Evolutionary conservation across 1,140 invertebrate species (phyloP).

Genomic region (Apis mellifera): DNA sequence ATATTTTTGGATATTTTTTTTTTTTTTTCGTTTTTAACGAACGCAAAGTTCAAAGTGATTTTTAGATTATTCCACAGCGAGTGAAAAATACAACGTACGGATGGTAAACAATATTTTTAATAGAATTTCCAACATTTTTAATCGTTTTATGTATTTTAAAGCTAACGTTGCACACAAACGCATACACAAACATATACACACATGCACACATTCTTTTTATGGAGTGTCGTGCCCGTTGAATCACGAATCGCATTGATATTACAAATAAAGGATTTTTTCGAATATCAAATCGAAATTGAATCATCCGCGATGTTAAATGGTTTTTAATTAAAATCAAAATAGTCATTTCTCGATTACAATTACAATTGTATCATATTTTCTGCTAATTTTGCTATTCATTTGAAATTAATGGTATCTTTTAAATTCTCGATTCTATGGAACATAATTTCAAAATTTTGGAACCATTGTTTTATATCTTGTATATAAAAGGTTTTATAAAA

Average conservation of each 20-base stretch:
- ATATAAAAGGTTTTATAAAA: no score
- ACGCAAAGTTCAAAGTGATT: background rate
- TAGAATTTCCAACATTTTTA: background rate
- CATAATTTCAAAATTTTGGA: no score
- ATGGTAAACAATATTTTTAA: slow-evolving; percentile 19
- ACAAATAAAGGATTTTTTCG: background rate
- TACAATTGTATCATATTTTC: no score
- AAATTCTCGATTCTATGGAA: no score
- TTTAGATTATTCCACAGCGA: background rate
- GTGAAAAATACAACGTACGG: background rate
- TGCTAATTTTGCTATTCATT: no score
- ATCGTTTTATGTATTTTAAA: background rate
- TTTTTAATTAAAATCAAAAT: background rate
- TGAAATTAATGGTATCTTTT: no score
- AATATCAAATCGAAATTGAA: background rate
- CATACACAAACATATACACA: no score
- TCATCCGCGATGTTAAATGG: background rate
- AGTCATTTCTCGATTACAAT: no score
- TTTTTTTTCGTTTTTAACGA: background rate
- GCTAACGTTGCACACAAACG: background rate
- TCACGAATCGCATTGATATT: background rate
- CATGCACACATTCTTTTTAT: background rate
- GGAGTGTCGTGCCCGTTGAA: background rate
- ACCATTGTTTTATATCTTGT: no score
- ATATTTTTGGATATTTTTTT: background rate